Percentiles rank a stretch among this genome's conserved stretches.
These are phyloP conservation scores for Cenopis cana DNA, from an alignment of 2,888 invertebrate species.

Conservation along the genomic window DNA sequence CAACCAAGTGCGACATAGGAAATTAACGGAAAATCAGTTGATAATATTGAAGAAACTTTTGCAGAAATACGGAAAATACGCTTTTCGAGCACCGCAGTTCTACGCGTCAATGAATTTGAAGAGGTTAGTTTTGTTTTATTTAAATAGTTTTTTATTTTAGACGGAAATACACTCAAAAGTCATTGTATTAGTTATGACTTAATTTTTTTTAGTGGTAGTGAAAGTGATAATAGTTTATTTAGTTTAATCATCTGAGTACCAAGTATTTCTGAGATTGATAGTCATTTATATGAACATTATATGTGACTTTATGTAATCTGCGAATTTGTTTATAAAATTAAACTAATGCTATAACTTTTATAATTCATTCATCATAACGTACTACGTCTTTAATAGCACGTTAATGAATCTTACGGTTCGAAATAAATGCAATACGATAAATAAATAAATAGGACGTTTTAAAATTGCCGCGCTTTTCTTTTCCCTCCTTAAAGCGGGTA, in stretches of 20 bases:
- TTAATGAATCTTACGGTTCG: too few species aligned
- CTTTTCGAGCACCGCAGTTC: conserved; percentile 16
- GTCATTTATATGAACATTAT: neutral
- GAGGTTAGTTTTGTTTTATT: conserved; percentile 21
- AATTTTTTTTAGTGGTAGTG: too few species aligned
- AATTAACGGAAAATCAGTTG: conserved; percentile 42
- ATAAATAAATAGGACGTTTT: too few species aligned
- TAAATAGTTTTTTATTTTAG: neutral
- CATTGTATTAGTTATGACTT: neutral
- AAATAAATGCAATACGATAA: too few species aligned
- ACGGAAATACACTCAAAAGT: neutral
- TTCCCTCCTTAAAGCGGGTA: conserved; percentile 24
- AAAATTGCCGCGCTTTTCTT: conserved; percentile 27
- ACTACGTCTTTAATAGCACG: neutral
- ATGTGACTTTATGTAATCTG: neutral
- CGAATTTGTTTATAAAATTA: neutral
- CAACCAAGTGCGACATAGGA: conserved; percentile 49
- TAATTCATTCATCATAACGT: neutral
- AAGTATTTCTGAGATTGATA: neutral
- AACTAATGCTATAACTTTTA: neutral
- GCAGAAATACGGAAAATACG: conserved; percentile 49
- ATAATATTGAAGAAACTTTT: conserved; percentile 54
- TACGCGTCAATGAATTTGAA: conserved; percentile 18
- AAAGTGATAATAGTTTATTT: too few species aligned
- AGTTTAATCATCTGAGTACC: too few species aligned